phyloP scores from a whole-genome alignment of 2,797 vertebrate species.

The Benthosema pterotum region DNA sequence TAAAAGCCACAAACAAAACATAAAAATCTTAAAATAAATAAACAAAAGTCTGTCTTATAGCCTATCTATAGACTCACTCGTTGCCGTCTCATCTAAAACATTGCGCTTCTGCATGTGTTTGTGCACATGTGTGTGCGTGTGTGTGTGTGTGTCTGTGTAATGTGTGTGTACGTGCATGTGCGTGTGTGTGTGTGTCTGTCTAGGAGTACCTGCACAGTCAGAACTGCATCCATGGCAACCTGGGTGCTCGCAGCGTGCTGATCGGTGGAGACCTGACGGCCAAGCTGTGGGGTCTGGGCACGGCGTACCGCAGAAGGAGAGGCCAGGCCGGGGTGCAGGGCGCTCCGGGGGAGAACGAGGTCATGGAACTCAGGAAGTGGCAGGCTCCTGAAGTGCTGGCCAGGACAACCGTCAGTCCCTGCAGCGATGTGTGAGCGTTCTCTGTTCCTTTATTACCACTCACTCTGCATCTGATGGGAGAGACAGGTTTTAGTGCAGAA shows the following conservation, averaged over 20 bases:
- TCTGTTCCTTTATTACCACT: too few species aligned
- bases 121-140: too few species aligned
- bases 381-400: constrained; percentile 89
- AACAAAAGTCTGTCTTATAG: too few species aligned
- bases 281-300: constrained; percentile 87
- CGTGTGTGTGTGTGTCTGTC: neutral
- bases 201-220: constrained; percentile 88
- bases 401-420: constrained; percentile 65
- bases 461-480: neutral
- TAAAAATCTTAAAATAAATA: too few species aligned
- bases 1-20: too few species aligned
- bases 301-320: constrained; percentile 76
- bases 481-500: too few species aligned
- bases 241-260: constrained; percentile 88
- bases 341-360: constrained; percentile 20
- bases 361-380: constrained; percentile 83
- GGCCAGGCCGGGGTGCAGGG: too few species aligned
- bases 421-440: constrained; percentile 84
- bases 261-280: constrained; percentile 83
- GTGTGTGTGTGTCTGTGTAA: too few species aligned
- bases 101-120: too few species aligned
- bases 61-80: too few species aligned
- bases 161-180: too few species aligned
- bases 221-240: constrained; percentile 85
- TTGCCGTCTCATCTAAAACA: too few species aligned